phyloP scores from a whole-genome alignment of 1,140 invertebrate genomes.

The Nixonia krombeini region DNA sequence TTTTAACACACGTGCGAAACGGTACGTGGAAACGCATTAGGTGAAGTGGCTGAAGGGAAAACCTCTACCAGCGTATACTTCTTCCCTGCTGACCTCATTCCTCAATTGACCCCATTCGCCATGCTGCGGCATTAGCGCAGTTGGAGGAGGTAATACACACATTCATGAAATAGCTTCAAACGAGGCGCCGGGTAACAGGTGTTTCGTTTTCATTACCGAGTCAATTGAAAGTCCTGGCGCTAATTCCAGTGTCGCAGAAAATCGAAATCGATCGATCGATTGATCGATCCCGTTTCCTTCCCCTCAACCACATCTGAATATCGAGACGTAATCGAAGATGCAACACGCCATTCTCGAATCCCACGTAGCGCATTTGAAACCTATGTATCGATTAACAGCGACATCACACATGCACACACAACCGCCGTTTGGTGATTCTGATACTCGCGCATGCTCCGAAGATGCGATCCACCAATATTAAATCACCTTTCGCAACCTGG shows the following conservation, averaged over 20 bases:
- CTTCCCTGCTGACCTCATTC: slow-evolving; percentile 60
- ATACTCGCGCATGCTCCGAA: too few species aligned
- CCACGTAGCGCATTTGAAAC: slow-evolving; percentile 33
- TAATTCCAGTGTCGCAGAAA: too few species aligned
- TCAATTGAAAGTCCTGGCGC: slow-evolving; percentile 40
- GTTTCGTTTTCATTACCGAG: slow-evolving; percentile 46
- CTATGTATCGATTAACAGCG: slow-evolving; percentile 40
- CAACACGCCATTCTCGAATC: slow-evolving; percentile 25
- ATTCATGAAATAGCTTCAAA: slow-evolving; percentile 47
- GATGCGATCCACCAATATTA: too few species aligned
- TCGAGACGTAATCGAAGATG: slow-evolving; percentile 1
- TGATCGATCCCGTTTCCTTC: too few species aligned
- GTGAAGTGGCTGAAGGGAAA: too few species aligned
- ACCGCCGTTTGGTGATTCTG: too few species aligned
- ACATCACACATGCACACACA: slow-evolving; percentile 35
- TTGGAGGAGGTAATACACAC: slow-evolving; percentile 38
- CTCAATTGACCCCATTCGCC: slow-evolving; percentile 57
- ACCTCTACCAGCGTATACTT: too few species aligned
- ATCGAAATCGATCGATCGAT: slow-evolving; percentile 12
- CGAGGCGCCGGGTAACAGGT: slow-evolving; percentile 50
- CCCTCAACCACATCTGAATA: too few species aligned
- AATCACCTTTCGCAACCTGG: too few species aligned
- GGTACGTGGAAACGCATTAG: too few species aligned
- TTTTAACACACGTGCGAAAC: too few species aligned
- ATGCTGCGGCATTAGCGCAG: slow-evolving; percentile 15